phyloP scores from a whole-genome alignment of 2,797 vertebrate species.

The Enteromius paludinosus region DNA sequence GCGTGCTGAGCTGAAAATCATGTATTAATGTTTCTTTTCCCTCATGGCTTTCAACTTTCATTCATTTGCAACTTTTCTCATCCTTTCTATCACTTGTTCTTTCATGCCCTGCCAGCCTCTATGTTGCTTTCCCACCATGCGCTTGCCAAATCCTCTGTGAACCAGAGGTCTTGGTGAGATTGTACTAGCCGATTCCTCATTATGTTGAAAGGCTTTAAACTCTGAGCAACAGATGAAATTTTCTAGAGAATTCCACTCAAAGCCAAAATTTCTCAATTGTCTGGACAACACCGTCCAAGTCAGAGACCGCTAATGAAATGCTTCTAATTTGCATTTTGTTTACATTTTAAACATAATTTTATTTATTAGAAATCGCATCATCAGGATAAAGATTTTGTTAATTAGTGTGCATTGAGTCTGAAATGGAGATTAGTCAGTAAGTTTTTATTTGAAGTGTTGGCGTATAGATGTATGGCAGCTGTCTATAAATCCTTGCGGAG shows the following conservation, averaged over 20 bases:
- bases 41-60: constrained; percentile 10
- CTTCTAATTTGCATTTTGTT: background rate
- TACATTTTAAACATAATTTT: background rate
- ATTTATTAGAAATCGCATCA: background rate
- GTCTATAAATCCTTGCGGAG: background rate
- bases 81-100: constrained; percentile 15
- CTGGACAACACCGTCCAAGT: constrained; percentile 10
- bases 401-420: background rate
- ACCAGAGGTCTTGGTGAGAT: constrained; percentile 21
- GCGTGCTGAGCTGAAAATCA: constrained; percentile 34
- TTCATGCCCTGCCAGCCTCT: constrained; percentile 26
- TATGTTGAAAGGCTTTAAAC: constrained; percentile 31
- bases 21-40: constrained; percentile 24
- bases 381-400: background rate
- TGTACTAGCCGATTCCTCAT: constrained; percentile 7
- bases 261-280: constrained; percentile 10
- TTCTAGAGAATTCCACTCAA: constrained; percentile 7
- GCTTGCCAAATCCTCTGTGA: background rate
- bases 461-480: background rate
- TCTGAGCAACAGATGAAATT: background rate
- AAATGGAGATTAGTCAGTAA: background rate
- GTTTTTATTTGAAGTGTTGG: background rate
- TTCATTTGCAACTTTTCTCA: constrained; percentile 33
- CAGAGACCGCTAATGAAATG: background rate
- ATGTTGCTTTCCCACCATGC: background rate